phyloP scores from a whole-genome alignment of 2,113 vertebrate species.

The Potamarius usumacintae region DNA sequence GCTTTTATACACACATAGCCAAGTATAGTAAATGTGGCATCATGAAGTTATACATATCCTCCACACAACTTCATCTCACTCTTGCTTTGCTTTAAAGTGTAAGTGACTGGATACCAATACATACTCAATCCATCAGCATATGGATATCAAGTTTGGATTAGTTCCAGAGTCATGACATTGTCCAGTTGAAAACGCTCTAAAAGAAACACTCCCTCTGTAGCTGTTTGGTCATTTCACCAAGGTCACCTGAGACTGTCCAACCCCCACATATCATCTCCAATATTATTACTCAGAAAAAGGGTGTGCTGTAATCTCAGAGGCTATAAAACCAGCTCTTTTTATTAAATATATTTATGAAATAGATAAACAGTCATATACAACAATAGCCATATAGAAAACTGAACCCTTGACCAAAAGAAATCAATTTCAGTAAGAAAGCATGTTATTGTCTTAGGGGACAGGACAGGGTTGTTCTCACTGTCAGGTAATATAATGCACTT shows the following conservation, averaged over 20 bases:
- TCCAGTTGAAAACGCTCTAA: neutral
- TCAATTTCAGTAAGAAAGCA: slow-evolving; percentile 45
- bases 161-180: neutral
- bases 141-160: neutral
- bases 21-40: neutral
- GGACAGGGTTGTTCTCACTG: slow-evolving; percentile 21
- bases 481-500: slow-evolving; percentile 49
- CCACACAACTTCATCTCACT: neutral
- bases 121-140: neutral
- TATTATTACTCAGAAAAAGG: slow-evolving; percentile 16
- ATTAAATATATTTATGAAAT: slow-evolving; percentile 61
- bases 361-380: slow-evolving; percentile 54
- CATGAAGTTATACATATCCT: neutral
- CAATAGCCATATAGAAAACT: slow-evolving; percentile 52
- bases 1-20: neutral
- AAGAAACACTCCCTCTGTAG: neutral
- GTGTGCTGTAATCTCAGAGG: slow-evolving; percentile 36
- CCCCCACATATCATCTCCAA: neutral
- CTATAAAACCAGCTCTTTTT: slow-evolving; percentile 53
- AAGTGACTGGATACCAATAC: neutral
- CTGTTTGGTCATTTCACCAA: neutral
- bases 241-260: neutral
- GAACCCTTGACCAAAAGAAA: slow-evolving; percentile 45
- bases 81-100: neutral
- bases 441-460: slow-evolving; percentile 26